A percentile compares a stretch with the other conserved stretches of the same genome.
These are phyloP conservation scores for Selenia dentaria DNA, from an alignment of 2,888 invertebrate genomes.

Conservation along the genomic window DNA sequence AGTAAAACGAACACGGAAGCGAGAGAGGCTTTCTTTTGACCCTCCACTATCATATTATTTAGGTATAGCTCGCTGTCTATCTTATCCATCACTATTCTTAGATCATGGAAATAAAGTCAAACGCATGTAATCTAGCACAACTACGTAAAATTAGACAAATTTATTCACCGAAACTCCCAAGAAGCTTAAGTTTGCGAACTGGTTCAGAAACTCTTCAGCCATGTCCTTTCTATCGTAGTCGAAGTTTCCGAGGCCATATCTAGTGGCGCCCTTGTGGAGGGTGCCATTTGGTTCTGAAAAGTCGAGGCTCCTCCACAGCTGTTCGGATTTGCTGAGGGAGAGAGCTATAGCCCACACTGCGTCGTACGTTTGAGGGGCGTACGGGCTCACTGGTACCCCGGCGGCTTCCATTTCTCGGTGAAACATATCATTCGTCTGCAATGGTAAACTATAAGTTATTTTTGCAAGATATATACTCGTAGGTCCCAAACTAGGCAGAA, in stretches of 20 bases:
- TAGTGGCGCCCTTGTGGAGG: slow-evolving; percentile 32
- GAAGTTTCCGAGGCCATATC: slow-evolving; percentile 84
- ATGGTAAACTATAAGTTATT: too few species aligned
- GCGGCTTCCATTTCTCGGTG: slow-evolving; percentile 81
- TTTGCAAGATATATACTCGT: too few species aligned
- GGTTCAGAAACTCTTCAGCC: slow-evolving; percentile 88
- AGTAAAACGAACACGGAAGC: too few species aligned
- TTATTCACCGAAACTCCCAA: slow-evolving; percentile 93
- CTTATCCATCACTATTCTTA: too few species aligned
- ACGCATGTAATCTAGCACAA: slow-evolving; percentile 7
- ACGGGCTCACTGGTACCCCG: slow-evolving; percentile 85
- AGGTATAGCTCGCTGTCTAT: too few species aligned
- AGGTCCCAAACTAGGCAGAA: too few species aligned
- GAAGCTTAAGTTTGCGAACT: slow-evolving; percentile 90
- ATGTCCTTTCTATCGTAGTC: slow-evolving; percentile 90
- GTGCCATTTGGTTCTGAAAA: slow-evolving; percentile 44
- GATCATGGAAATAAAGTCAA: slow-evolving; percentile 31
- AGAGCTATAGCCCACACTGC: slow-evolving; percentile 96
- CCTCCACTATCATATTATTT: too few species aligned
- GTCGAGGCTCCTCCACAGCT: slow-evolving; percentile 76
- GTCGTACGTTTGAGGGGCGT: slow-evolving; percentile 93
- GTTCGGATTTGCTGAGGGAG: slow-evolving; percentile 87
- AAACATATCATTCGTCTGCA: slow-evolving; percentile 88
- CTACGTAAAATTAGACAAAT: slow-evolving; percentile 12
- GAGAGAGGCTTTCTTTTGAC: too few species aligned